These are phyloP conservation scores for Danaus chrysippus DNA, from an alignment of 2,888 invertebrate genomes.

Conservation along the genomic window DNA sequence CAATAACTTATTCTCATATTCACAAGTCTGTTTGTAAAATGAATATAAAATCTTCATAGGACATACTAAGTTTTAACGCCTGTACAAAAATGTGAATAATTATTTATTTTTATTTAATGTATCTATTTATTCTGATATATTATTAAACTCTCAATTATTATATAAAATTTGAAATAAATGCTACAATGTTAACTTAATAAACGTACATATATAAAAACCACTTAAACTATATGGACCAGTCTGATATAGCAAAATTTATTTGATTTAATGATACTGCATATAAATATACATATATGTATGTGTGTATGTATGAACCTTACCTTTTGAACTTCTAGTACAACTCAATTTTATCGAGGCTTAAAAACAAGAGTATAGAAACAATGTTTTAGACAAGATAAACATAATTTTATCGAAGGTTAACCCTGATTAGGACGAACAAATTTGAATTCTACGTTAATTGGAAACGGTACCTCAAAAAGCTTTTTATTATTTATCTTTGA, in stretches of 20 bases:
- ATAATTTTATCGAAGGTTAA: not conserved
- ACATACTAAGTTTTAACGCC: not conserved
- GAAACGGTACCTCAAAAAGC: conserved; percentile 20
- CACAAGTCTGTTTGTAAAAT: no score
- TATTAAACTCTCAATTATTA: conserved; percentile 12
- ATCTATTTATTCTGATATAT: conserved; percentile 1
- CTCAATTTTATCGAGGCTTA: no score
- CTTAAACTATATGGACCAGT: no score
- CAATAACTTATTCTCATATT: no score
- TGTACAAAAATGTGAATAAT: conserved; percentile 19
- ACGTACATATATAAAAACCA: no score
- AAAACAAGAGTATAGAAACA: not conserved
- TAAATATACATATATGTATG: no score
- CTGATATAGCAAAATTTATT: no score
- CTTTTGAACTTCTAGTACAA: no score
- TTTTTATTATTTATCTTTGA: conserved; percentile 68
- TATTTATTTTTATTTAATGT: conserved; percentile 9
- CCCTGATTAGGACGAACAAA: conserved; percentile 17
- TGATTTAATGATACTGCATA: no score
- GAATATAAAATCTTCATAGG: no score
- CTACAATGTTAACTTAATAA: not conserved
- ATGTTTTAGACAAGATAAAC: not conserved
- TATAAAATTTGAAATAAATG: no score
- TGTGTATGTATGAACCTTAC: no score
- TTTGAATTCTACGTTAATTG: conserved; percentile 28